A percentile compares a stretch with the other conserved stretches of the same genome.
Conservation (phyloP, 2,113 vertebrate species). For the Lycaon pictus region DNA sequence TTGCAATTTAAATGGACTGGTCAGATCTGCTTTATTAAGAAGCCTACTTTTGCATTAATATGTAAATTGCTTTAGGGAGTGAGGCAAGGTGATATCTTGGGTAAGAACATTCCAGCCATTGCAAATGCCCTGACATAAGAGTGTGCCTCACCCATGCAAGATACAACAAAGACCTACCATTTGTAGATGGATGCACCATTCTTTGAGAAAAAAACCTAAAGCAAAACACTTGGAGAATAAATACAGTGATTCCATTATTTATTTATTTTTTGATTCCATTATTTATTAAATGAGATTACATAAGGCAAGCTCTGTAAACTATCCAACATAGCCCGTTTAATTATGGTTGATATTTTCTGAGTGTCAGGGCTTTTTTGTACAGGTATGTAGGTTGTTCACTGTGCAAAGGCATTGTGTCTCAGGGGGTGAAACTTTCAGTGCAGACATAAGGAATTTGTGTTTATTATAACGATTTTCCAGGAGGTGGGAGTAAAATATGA, state of each 20-base stretch:
- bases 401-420: background rate
- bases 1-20: background rate
- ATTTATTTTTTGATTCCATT: background rate
- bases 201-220: background rate
- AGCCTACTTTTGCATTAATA: background rate
- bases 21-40: background rate
- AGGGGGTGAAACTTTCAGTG: background rate
- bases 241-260: background rate
- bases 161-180: background rate
- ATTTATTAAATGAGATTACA: slow-evolving; percentile 2
- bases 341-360: background rate
- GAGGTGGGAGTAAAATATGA: slow-evolving; percentile 75
- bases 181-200: background rate
- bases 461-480: slow-evolving; percentile 59
- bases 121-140: background rate
- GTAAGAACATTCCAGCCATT: background rate
- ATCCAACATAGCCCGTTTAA: background rate
- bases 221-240: background rate
- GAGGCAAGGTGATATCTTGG: background rate
- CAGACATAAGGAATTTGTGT: background rate
- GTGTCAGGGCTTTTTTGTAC: background rate
- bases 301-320: background rate
- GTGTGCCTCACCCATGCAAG: background rate
- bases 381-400: background rate
- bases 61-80: background rate